phyloP scores from a whole-genome alignment of 2,888 invertebrate species.

The Hirtodrosophila histrioides region DNA sequence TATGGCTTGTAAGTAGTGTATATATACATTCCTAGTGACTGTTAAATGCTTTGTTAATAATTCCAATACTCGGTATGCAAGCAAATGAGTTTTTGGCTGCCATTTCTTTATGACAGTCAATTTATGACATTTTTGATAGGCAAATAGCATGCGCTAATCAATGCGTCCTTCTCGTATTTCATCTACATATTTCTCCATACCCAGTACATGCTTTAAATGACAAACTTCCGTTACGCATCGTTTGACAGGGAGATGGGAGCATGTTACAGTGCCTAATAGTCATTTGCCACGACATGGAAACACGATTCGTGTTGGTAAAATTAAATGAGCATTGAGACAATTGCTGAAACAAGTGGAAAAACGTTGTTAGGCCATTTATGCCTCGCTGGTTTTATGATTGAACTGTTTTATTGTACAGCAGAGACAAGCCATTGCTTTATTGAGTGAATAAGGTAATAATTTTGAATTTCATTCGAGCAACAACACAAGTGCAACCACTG shows the following conservation, averaged over 20 bases:
- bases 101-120: slow-evolving; percentile 55
- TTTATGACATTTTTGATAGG: slow-evolving; percentile 69
- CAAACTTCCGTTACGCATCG: slow-evolving; percentile 71
- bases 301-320: slow-evolving; percentile 70
- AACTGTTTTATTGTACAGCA: slow-evolving; percentile 12
- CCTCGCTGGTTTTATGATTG: slow-evolving; percentile 42
- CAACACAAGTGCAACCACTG: slow-evolving; percentile 12
- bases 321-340: slow-evolving; percentile 77
- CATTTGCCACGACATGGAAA: slow-evolving; percentile 77
- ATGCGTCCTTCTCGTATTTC: slow-evolving; percentile 46
- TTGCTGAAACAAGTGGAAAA: slow-evolving; percentile 58
- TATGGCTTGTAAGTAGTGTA: slow-evolving; percentile 4
- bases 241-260: slow-evolving; percentile 23
- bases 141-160: slow-evolving; percentile 75
- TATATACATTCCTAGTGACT: slow-evolving; percentile 52
- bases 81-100: slow-evolving; percentile 29
- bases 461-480: slow-evolving; percentile 30
- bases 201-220: slow-evolving; percentile 37
- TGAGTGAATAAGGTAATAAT: slow-evolving; percentile 52
- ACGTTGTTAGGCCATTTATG: slow-evolving; percentile 10
- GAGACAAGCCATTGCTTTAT: slow-evolving; percentile 36
- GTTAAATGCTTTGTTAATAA: slow-evolving; percentile 55
- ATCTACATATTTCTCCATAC: background rate
- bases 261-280: slow-evolving; percentile 67
- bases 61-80: slow-evolving; percentile 7